phyloP scores from a whole-genome alignment of 2,113 vertebrate species.

The Pseudopipra pipra region DNA sequence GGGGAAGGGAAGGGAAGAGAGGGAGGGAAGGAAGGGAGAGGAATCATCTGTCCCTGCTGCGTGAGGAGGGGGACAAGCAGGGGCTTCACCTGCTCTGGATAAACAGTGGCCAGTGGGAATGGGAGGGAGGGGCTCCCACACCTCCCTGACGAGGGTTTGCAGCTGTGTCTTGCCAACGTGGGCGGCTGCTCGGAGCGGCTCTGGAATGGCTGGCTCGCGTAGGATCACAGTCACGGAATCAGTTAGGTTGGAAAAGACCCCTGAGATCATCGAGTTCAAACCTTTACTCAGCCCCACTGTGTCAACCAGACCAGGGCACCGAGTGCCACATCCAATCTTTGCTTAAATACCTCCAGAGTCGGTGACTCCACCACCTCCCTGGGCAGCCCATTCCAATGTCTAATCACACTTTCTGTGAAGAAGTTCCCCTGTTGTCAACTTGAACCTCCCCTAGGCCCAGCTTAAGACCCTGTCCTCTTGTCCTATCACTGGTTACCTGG shows the following conservation, averaged over 20 bases:
- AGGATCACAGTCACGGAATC: neutral
- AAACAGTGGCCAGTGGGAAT: rapidly evolving
- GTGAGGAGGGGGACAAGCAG: rapidly evolving
- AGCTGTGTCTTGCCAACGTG: rapidly evolving
- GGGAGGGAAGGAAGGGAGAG: no score
- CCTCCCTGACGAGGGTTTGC: rapidly evolving
- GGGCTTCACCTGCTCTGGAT: rapidly evolving
- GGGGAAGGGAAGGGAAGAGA: rapidly evolving
- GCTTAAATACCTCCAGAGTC: no score
- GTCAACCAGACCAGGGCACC: rapidly evolving
- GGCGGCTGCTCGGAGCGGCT: rapidly evolving
- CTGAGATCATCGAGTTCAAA: neutral
- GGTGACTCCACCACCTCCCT: neutral
- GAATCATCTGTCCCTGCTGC: rapidly evolving
- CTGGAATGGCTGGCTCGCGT: rapidly evolving
- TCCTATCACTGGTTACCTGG: neutral
- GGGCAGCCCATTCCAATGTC: neutral
- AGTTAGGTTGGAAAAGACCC: neutral
- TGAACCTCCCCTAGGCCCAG: neutral
- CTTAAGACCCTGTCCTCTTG: neutral
- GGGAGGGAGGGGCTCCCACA: rapidly evolving
- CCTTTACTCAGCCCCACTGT: rapidly evolving
- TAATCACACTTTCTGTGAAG: neutral
- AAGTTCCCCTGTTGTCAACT: no score
- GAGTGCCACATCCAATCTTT: neutral